A percentile compares a stretch with the other conserved stretches of the same genome.
Evolutionary conservation across 2,797 vertebrate genomes (phyloP).

Genomic region (Perodicticus potto): DNA sequence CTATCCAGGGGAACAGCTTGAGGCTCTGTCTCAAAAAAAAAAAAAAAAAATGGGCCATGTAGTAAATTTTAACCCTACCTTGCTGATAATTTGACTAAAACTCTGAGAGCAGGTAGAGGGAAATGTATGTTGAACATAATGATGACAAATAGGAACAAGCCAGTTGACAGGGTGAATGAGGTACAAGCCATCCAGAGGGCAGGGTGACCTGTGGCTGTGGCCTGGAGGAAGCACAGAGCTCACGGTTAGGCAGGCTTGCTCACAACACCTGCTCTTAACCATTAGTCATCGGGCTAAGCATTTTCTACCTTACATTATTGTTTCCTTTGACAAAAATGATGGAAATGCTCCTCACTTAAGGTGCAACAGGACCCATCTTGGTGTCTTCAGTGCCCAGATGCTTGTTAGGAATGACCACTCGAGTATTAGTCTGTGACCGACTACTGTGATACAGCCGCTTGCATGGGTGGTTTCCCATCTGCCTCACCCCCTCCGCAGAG

Average conservation of each 20-base stretch:
- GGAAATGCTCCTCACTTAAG: not conserved
- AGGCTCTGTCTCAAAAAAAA: no score
- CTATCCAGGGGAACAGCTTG: no score
- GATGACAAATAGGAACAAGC: not conserved
- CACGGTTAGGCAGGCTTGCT: not conserved
- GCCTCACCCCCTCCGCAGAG: not conserved
- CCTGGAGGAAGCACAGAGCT: not conserved
- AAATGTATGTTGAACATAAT: not conserved
- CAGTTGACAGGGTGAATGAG: not conserved
- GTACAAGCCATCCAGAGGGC: not conserved
- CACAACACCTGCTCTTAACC: not conserved
- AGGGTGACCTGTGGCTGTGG: not conserved
- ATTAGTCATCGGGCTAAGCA: not conserved
- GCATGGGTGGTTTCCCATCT: not conserved
- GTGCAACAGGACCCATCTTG: not conserved
- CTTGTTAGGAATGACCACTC: not conserved
- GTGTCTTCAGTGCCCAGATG: not conserved
- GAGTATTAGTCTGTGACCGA: not conserved
- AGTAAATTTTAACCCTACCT: not conserved
- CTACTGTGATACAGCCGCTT: not conserved
- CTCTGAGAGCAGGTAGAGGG: slow-evolving; percentile 4
- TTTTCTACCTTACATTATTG: not conserved
- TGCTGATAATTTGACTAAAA: slow-evolving; percentile 24
- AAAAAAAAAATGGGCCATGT: no score
- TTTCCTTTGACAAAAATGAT: slow-evolving; percentile 29